Base-by-base conservation (phyloP, 1,140 invertebrate genomes). In the Nilaparvata lugens region DNA sequence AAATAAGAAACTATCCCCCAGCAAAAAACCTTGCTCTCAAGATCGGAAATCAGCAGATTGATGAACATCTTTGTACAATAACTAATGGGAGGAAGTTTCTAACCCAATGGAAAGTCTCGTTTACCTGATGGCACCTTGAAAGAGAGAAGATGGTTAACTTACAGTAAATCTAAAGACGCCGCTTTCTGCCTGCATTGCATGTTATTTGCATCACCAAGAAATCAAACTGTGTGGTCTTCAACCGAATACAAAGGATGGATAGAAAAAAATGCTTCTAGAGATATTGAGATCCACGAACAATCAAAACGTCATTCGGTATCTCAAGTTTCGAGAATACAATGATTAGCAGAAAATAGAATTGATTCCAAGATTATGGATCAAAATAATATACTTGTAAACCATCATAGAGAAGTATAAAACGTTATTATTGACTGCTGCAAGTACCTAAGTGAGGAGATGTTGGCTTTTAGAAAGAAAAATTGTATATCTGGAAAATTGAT, bases 261-360 rank as follows among this genome's bases (percentile, higher is more conserved):
- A 43, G 31, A 43, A 21, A 19, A 45, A 51, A 52, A 21, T 28
- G 56, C 16, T 23, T 18, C 18, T 14, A 53, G 58, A 60, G 58
- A 60, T 54, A 53, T 56, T 21, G 58, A n/a, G 19, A 19, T 60
- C 25, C 58, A 60, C 14, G 45, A 60, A 53, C 51, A 24, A 24
- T 58, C 56, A 9, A 58, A 58, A 45, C n/a, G 28, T 21, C 56
- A 58, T 51, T 19, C 52, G 21, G 23, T 13, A 25, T 24, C 45
- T 25, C 28, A 60, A 51, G 52, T 54, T 60, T 43, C 58, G n/a
- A 60, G 58, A 28, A 53, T 60, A 21, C 58, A 60, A 53, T 60
- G 58, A 43, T 52, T 60, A 25, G 16, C 58, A 21, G 28, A 53
- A 28, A 60, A 60, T 11, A 56, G 53, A 35, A 56, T 56, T 28